Conservation (phyloP, 2,113 vertebrate genomes). For the Pseudonaja textilis region DNA sequence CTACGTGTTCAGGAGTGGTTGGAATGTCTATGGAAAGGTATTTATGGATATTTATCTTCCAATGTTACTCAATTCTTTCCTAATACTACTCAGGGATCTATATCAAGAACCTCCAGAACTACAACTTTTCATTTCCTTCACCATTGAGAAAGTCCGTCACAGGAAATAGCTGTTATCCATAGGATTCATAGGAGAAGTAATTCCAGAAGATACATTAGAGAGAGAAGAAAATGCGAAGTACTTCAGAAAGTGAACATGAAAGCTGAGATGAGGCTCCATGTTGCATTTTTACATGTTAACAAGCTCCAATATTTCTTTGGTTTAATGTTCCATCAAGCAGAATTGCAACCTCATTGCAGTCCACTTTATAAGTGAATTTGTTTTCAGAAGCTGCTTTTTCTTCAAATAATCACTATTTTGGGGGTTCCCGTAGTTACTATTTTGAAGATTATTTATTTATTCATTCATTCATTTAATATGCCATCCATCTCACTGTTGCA, state of each 20-base stretch:
- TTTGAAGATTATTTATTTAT: background rate
- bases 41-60: background rate
- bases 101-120: background rate
- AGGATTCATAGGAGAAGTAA: background rate
- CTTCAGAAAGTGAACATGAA: background rate
- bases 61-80: background rate
- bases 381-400: background rate
- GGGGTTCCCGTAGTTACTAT: background rate
- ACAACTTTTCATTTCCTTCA: background rate
- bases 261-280: background rate
- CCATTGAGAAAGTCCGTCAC: background rate
- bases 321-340: background rate
- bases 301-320: background rate
- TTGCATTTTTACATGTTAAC: background rate
- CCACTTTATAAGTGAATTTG: background rate
- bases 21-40: background rate
- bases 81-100: background rate
- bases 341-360: background rate
- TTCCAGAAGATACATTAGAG: background rate
- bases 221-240: background rate
- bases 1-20: background rate
- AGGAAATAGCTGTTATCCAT: background rate
- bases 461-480: background rate
- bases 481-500: background rate
- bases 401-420: background rate